Conservation (phyloP, 2,888 invertebrate species). For the Lasioglossum figueresi region DNA sequence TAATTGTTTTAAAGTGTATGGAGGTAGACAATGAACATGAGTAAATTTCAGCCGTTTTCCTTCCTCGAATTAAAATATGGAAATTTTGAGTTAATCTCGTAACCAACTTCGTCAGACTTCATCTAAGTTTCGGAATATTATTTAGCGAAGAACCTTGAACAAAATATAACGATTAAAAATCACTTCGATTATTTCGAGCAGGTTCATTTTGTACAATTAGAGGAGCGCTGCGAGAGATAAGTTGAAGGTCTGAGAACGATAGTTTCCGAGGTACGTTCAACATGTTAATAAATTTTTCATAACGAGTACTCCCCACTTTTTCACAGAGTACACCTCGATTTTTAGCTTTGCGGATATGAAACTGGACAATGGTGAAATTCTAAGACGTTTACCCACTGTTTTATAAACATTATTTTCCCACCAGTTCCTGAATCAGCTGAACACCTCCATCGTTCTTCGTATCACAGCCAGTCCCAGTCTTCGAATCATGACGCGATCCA, state of each 20-base stretch:
- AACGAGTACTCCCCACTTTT: background rate
- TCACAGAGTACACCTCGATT: background rate
- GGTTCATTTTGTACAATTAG: background rate
- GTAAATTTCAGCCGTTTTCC: background rate
- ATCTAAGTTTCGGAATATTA: conserved; percentile 6
- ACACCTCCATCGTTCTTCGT: background rate
- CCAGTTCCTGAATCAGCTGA: background rate
- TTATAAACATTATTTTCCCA: background rate
- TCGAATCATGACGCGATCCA: background rate
- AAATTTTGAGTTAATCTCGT: conserved; percentile 5
- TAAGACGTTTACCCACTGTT: background rate
- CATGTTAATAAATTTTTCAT: background rate
- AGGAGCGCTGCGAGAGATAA: background rate
- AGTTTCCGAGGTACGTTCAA: background rate
- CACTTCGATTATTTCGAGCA: background rate
- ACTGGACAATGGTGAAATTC: background rate
- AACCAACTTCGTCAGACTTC: background rate
- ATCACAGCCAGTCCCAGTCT: no score
- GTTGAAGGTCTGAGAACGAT: background rate
- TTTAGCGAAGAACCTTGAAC: background rate
- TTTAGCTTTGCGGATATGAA: background rate
- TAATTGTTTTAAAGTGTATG: background rate
- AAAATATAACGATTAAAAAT: background rate
- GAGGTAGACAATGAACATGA: background rate
- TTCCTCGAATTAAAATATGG: background rate